Evolutionary conservation across 2,888 invertebrate genomes (phyloP).

Genomic region (Gymnoscelis rufifasciata): DNA sequence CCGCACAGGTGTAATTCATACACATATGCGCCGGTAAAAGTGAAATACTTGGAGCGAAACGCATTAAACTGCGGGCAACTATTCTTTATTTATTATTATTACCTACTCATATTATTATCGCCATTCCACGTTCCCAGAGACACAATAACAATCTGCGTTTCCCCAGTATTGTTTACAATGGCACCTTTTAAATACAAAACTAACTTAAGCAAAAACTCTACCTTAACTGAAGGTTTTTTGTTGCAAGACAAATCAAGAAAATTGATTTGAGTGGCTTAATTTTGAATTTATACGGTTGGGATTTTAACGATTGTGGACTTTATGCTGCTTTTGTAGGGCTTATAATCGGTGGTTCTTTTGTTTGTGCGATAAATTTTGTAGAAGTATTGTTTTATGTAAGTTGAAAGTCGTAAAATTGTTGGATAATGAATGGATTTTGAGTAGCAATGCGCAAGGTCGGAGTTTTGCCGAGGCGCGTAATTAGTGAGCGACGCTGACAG

Average conservation of each 20-base stretch:
- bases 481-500: conserved; percentile 44
- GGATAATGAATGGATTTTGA: background rate
- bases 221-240: background rate
- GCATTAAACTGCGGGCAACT: background rate
- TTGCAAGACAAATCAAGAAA: background rate
- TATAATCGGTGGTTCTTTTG: no score
- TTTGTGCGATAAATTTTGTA: background rate
- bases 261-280: conserved; percentile 1
- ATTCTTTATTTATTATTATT: background rate
- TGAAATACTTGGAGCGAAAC: conserved; percentile 1
- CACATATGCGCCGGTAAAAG: conserved; percentile 1
- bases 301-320: background rate
- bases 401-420: background rate
- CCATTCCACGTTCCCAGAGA: background rate
- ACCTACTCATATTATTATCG: no score
- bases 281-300: background rate
- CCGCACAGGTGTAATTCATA: no score
- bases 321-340: background rate
- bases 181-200: background rate
- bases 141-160: background rate
- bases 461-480: conserved; percentile 26
- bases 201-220: background rate
- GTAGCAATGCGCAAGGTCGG: conserved; percentile 4
- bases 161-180: conserved; percentile 1
- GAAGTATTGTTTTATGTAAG: background rate